A percentile compares a stretch with the other conserved stretches of the same genome.
Evolutionary conservation across 2,888 invertebrate species (phyloP).

Genomic region (Stomorhina lunata): DNA sequence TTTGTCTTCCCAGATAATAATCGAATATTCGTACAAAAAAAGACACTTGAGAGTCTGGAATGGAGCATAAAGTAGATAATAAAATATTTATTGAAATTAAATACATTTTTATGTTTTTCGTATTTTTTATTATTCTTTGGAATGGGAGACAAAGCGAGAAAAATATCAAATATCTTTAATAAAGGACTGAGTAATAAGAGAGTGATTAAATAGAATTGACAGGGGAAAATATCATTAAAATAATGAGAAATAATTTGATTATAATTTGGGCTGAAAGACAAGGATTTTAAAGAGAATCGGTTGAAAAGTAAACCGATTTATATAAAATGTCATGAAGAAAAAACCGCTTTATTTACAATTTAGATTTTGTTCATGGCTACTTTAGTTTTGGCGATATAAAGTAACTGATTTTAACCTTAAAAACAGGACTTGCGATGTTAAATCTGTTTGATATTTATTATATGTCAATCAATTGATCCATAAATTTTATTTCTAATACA

Average conservation of each 20-base stretch:
- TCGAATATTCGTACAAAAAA: constrained; percentile 4
- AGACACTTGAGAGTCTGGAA: neutral
- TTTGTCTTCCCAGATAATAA: constrained; percentile 26
- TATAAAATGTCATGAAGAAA: too few species aligned
- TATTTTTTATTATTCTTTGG: neutral
- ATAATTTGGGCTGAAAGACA: neutral
- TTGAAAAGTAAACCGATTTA: too few species aligned
- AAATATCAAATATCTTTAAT: constrained; percentile 37
- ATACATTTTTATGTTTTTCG: constrained; percentile 14
- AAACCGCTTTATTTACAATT: too few species aligned
- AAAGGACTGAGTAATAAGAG: neutral
- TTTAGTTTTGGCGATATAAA: too few species aligned
- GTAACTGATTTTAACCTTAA: too few species aligned
- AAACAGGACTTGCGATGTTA: too few species aligned
- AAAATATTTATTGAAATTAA: constrained; percentile 59
- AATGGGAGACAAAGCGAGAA: constrained; percentile 11
- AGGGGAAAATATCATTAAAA: neutral
- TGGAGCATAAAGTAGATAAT: constrained; percentile 26
- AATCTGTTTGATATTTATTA: too few species aligned
- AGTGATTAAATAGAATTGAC: neutral
- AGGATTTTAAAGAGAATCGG: too few species aligned
- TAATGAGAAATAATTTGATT: neutral
- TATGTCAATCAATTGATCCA: too few species aligned
- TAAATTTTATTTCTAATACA: too few species aligned
- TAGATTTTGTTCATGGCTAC: too few species aligned